Evolutionary conservation across 2,888 invertebrate species (phyloP), one percentile per base, ranked within the genome.

Genomic region (Athetis lepigone): DNA sequence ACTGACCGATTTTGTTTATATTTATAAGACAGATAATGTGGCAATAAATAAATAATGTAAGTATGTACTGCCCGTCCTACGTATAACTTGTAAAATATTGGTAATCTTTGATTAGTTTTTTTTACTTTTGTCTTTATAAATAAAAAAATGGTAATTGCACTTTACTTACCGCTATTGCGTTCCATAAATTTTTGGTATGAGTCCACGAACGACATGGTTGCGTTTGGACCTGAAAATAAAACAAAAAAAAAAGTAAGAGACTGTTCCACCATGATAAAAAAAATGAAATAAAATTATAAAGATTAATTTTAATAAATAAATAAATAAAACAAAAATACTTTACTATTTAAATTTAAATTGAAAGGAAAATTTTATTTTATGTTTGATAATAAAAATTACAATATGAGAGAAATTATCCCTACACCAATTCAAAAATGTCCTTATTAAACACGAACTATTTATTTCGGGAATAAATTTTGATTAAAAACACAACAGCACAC

Each of bases 161-260:
- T n/a, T n/a, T n/a, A n/a, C 94, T 92, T 71, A 95, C 95, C 95
- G 59, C 95, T 92, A 56, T 95, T 94, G 39, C 88, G 84, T 72
- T 95, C 94, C 95, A 95, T 95, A 65, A 95, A 95, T 56, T 85
- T 87, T 69, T 86, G 87, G 77, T 95, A 95, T 0, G 95, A 94
- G 75, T 95, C 94, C 55, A 95, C 91, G 60, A 95, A 82, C 49
- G 94, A 94, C 91, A 93, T 93, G 71, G 82, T 81, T 37, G 83
- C 57, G 65, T 87, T 88, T 19, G 76, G 82, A 25, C 86, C 85
- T 90, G 85, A 29, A 55, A 51, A 55, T 9, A 40, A 0, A 0
- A 18, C 1, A 45, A 57, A 36, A 13, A 4, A 2, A 36, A 47
- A 5, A 39, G 29, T 39, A 7, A 23, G 29, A 23, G 29, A 37